Percentiles rank a stretch among this genome's conserved stretches.
Evolutionary conservation across 2,888 invertebrate genomes (phyloP).

Genomic region (Carcina quercana): DNA sequence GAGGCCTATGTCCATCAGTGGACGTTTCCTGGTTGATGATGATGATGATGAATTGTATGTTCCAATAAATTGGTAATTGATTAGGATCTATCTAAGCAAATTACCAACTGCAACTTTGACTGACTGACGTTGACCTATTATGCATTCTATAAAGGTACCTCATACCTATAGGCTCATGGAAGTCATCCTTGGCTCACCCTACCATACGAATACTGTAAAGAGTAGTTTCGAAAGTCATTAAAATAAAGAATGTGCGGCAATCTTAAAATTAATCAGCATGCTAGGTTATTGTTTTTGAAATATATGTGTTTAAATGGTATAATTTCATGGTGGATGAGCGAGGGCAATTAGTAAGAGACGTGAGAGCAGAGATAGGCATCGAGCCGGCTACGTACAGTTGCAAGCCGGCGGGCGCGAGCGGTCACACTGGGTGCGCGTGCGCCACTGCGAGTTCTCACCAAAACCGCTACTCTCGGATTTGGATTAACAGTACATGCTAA

Average conservation of each 20-base stretch:
- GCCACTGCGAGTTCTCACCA: constrained; percentile 3
- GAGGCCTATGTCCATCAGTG: too few species aligned
- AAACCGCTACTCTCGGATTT: constrained; percentile 1
- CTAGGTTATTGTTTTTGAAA: constrained; percentile 42
- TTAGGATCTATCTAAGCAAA: too few species aligned
- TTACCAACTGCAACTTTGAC: too few species aligned
- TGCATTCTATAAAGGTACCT: too few species aligned
- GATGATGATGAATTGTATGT: too few species aligned
- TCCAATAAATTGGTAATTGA: too few species aligned
- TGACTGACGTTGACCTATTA: too few species aligned
- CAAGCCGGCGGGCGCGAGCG: constrained; percentile 19
- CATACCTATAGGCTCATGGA: too few species aligned
- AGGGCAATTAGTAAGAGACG: constrained; percentile 56
- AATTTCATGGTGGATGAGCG: constrained; percentile 57
- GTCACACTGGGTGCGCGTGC: constrained; percentile 21
- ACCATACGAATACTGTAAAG: too few species aligned
- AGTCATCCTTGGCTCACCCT: too few species aligned
- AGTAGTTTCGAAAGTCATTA: constrained; percentile 14
- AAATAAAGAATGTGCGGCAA: constrained; percentile 18
- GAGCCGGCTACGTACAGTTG: constrained; percentile 2
- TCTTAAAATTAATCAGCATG: constrained; percentile 27
- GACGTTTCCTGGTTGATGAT: too few species aligned
- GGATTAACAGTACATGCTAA: not conserved
- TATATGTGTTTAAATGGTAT: constrained; percentile 50
- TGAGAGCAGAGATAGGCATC: constrained; percentile 52